A percentile compares a stretch with the other conserved stretches of the same genome.
Evolutionary conservation across 2,888 invertebrate genomes (phyloP).

Genomic region (Cecidostiba fungosa): DNA sequence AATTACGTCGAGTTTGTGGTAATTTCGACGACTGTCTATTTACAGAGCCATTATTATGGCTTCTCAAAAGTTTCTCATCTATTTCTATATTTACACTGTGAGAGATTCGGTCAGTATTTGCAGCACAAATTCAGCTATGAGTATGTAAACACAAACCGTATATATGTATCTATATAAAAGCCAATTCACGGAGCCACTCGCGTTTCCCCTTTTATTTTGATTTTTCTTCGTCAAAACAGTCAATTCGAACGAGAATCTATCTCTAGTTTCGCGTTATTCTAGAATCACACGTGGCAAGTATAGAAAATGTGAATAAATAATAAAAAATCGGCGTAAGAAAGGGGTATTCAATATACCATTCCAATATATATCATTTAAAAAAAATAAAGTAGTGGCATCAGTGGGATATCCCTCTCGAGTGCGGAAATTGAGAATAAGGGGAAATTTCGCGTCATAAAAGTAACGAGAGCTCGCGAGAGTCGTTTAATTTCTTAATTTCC

Average conservation of each 20-base stretch:
- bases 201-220: neutral
- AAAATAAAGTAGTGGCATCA: neutral
- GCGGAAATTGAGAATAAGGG: constrained; percentile 58
- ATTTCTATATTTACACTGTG: no score
- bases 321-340: no score
- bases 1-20: no score
- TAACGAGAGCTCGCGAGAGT: constrained; percentile 63
- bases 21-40: no score
- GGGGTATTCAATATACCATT: neutral
- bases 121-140: no score
- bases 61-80: no score
- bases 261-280: neutral
- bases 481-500: constrained; percentile 67
- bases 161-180: neutral
- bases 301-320: constrained; percentile 25
- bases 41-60: no score
- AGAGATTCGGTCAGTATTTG: no score
- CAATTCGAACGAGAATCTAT: neutral
- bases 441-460: constrained; percentile 56
- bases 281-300: neutral
- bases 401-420: neutral
- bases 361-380: no score
- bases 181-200: neutral
- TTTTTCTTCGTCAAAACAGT: neutral
- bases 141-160: neutral